phyloP scores from a whole-genome alignment of 35 echinoderm and acorn worm species.

The Eucidaris tribuloides region DNA sequence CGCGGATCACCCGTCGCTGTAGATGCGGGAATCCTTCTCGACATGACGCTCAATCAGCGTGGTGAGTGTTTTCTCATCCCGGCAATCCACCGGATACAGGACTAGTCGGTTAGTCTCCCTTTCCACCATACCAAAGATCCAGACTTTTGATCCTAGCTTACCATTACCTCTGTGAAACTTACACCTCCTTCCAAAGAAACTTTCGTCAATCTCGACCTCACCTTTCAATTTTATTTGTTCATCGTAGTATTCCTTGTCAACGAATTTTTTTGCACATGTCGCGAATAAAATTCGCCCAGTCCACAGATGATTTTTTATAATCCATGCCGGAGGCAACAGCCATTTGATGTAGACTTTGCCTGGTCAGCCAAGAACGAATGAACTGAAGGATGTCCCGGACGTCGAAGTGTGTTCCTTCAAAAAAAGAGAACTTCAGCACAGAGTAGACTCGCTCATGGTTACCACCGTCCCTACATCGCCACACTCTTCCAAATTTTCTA shows the following conservation, averaged over 20 bases:
- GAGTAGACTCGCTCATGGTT: not conserved
- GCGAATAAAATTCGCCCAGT: not conserved
- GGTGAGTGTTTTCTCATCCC: not conserved
- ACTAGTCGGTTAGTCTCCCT: not conserved
- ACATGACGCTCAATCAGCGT: not conserved
- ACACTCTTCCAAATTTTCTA: not conserved
- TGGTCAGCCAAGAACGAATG: not conserved
- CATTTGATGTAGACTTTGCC: not conserved
- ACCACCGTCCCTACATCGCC: no score
- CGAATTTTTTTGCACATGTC: not conserved
- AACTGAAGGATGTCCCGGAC: not conserved
- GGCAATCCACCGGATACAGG: not conserved
- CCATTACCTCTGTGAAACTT: not conserved
- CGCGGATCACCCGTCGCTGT: slow-evolving; percentile 1
- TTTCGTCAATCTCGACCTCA: slow-evolving; percentile 1
- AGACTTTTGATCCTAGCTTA: not conserved
- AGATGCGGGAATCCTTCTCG: not conserved
- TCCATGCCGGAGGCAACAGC: not conserved
- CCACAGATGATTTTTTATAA: not conserved
- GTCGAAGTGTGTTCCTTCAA: not conserved
- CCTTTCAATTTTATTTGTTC: not conserved
- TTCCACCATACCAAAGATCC: slow-evolving; percentile 1
- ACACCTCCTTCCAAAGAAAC: not conserved
- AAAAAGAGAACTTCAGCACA: not conserved
- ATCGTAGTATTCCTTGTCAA: not conserved